Conservation (phyloP, 2,888 invertebrate genomes). For the Ichneumon xanthorius region DNA sequence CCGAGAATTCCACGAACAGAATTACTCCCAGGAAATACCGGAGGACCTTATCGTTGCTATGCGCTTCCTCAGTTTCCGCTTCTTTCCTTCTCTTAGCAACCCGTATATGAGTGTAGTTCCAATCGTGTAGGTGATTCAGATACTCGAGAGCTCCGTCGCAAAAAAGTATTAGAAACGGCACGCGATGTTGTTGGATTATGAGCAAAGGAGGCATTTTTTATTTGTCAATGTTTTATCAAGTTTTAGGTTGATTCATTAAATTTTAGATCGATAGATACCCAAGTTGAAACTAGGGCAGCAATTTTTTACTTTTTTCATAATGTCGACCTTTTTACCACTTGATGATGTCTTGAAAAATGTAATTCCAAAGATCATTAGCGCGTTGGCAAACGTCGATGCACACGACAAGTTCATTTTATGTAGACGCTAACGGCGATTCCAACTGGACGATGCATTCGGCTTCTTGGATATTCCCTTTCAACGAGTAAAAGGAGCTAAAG, state of each 20-base stretch:
- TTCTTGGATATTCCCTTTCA: conserved; percentile 42
- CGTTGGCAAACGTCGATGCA: conserved; percentile 44
- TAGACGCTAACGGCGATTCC: conserved; percentile 35
- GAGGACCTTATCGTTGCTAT: background rate
- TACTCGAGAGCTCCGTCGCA: background rate
- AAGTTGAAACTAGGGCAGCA: too few species aligned
- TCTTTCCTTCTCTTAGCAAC: conserved; percentile 2
- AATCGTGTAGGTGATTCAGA: background rate
- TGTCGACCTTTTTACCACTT: background rate
- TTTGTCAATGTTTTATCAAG: background rate
- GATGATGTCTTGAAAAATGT: background rate
- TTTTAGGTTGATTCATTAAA: too few species aligned
- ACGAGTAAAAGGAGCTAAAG: conserved; percentile 9
- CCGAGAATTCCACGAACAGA: conserved; percentile 6
- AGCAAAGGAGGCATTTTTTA: background rate
- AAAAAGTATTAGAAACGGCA: background rate
- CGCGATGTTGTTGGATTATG: background rate
- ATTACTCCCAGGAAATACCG: conserved; percentile 43
- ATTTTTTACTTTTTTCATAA: too few species aligned
- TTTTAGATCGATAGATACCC: too few species aligned
- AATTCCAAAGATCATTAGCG: background rate
- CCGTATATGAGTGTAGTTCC: background rate
- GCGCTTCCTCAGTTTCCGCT: background rate
- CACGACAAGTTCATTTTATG: conserved; percentile 39
- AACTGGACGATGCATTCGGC: conserved; percentile 21